Percentiles rank a stretch among this genome's conserved stretches.
Evolutionary conservation across 2,888 invertebrate species (phyloP).

Genomic region (Drosophila borealis): DNA sequence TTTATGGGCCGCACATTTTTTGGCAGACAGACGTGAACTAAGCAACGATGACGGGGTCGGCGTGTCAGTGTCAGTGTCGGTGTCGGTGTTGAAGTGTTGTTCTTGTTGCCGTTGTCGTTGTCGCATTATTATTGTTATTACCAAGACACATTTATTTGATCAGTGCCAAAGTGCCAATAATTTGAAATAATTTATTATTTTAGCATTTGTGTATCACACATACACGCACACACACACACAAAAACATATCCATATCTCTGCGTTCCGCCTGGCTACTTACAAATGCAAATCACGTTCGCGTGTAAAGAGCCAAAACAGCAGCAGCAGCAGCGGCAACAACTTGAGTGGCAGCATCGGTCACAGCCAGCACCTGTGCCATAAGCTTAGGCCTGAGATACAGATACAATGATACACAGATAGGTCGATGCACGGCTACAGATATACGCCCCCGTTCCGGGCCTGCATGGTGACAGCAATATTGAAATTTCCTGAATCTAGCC

Average conservation of each 20-base stretch:
- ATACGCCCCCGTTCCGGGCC: slow-evolving; percentile 12
- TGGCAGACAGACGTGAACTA: slow-evolving; percentile 37
- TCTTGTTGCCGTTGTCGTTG: slow-evolving; percentile 58
- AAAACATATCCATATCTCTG: slow-evolving; percentile 7
- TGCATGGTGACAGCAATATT: slow-evolving; percentile 56
- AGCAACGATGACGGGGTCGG: slow-evolving; percentile 12
- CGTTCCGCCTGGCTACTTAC: slow-evolving; percentile 53
- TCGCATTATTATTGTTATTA: slow-evolving; percentile 80
- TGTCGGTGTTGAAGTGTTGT: slow-evolving; percentile 34
- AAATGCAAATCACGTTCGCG: slow-evolving; percentile 78
- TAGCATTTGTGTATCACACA: slow-evolving; percentile 70
- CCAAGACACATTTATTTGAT: slow-evolving; percentile 76
- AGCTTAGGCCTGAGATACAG: slow-evolving; percentile 48
- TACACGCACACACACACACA: slow-evolving; percentile 24
- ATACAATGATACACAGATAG: slow-evolving; percentile 42
- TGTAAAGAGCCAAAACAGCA: slow-evolving; percentile 65
- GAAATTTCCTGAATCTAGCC: slow-evolving; percentile 47
- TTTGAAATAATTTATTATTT: slow-evolving; percentile 81
- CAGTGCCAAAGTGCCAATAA: slow-evolving; percentile 79
- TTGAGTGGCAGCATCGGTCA: slow-evolving; percentile 36
- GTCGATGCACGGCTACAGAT: slow-evolving; percentile 38
- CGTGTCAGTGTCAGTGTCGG: not conserved
- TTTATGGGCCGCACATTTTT: slow-evolving; percentile 64
- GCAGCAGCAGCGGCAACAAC: slow-evolving; percentile 28
- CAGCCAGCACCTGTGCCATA: slow-evolving; percentile 64